Base-by-base conservation (phyloP, 1,140 invertebrate genomes). In the Drosophila nigrodunni region DNA sequence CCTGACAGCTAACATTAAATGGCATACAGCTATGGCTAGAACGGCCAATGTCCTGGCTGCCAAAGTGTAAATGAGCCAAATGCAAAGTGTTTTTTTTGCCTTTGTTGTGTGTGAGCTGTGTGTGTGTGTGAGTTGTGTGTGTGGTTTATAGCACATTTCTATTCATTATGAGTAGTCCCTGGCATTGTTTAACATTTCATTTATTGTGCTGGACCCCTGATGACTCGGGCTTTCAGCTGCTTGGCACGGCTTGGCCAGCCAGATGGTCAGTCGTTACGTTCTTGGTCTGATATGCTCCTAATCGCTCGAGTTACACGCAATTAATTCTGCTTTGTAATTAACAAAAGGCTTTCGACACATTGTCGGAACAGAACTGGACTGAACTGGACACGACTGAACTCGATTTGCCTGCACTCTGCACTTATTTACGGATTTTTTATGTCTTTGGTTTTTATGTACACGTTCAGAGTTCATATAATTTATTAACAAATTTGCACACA, bases 291-390 rank as follows among this genome's bases (percentile, higher is more conserved):
- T 78, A 70, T 64, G 71, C 73, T 71, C 58, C 85, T 88, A 88
- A 88, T 88, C 83, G 85, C 55, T 61, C 43, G 70, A 89, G 85
- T 89, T 88, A 88, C 83, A 88, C 80, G 71, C 85, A 89, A 88
- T 88, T 88, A 88, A 89, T 88, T 88, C 75, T 85, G 77, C 79
- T 88, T 85, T 89, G 83, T 89, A 88, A 89, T 89, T 88, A 85
- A 88, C 77, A 76, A 85, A 78, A 66, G 60, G 59, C 50, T 73
- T 58, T 47, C 64, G 30, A 59, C 30, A 59, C 35, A 68, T n/a
- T 37, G 21, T 2, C 3, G 1, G 25, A 30, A 30, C 25, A 30
- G 25, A 6, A 30, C 25, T 5, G 25, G 6, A 30, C 25, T 5
- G 25, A 6, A 30, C 25, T 30, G 25, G 25, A 30, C 25, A 30